Evolutionary conservation across 2,797 vertebrate species (phyloP), one percentile per base, ranked within the genome.

Genomic region (Lagorchestes hirsutus): DNA sequence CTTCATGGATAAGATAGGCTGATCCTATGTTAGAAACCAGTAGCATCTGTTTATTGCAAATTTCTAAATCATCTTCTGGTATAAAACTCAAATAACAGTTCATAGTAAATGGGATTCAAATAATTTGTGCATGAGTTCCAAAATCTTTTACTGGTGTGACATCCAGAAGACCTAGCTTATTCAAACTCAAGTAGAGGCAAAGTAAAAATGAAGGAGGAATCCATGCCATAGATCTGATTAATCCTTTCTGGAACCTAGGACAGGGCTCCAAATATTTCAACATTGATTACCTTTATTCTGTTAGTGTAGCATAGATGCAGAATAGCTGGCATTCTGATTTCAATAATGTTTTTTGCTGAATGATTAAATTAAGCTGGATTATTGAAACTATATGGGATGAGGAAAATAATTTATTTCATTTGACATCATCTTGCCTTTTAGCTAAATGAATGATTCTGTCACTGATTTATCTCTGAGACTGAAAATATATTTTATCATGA

Each of bases 231-330:
- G 12, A 1, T 3, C 9, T 90, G 28, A 59, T 93, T 95, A 96
- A 91, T 57, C 93, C 94, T 91, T 92, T 93, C 10, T 91, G 92
- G 28, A 82, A 96, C 62, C 55, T 93, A 57, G n/a, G 95, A 91
- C 9, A 40, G 95, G 34, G 22, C 9, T 1, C 55, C 24, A 22
- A 93, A 91, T 82, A 93, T 59, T 14, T 94, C 46, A 54, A 34
- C 93, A 92, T 67, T 91, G 91, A 74, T 11, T 57, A 28, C 9
- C 52, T 50, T 95, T 94, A 67, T n/a, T 13, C 24, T 93, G 52
- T 92, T 27, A 4, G 62, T 16, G 3, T 74, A 40, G 24, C 74
- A 57, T 67, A 27, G 24, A 11, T n/a, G 92, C 8, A 87, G 1
- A 92, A 96, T 67, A 24, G 50, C 62, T n/a, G 67, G 4, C 59